Conservation (phyloP, 1,140 invertebrate species). For the Prorops nasuta region DNA sequence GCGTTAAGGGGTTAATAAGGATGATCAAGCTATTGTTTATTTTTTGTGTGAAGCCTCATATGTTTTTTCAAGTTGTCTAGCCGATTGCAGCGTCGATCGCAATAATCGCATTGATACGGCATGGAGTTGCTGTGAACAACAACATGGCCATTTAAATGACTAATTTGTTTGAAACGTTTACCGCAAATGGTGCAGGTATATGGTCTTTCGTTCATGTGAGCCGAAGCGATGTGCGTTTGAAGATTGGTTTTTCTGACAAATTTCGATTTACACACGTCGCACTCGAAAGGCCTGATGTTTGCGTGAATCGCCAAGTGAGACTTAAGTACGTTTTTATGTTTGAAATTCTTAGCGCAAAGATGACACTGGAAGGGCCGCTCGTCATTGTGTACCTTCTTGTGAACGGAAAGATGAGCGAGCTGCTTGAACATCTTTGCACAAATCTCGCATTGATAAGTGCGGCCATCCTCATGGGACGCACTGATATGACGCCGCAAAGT, state of each 20-base stretch:
- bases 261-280: constrained; percentile 42
- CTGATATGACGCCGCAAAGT: constrained; percentile 39
- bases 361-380: constrained; percentile 71
- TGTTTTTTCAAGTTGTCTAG: constrained; percentile 45
- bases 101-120: constrained; percentile 43
- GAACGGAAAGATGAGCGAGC: constrained; percentile 54
- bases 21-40: constrained; percentile 31
- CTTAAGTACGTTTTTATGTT: constrained; percentile 45
- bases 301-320: constrained; percentile 43
- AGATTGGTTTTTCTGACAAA: constrained; percentile 45
- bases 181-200: constrained; percentile 54
- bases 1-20: too few species aligned
- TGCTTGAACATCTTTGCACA: constrained; percentile 55
- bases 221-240: constrained; percentile 42
- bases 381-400: constrained; percentile 66
- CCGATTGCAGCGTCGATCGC: constrained; percentile 40
- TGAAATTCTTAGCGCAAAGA: constrained; percentile 55
- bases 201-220: constrained; percentile 55
- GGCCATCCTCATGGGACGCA: constrained; percentile 37
- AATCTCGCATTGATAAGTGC: constrained; percentile 44
- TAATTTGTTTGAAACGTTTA: constrained; percentile 52
- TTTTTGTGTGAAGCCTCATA: constrained; percentile 39
- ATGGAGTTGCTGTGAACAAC: constrained; percentile 44
- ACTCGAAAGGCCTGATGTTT: constrained; percentile 42
- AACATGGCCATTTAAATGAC: constrained; percentile 44